Evolutionary conservation across 2,113 vertebrate genomes (phyloP), one percentile per base, ranked within the genome.

Genomic region (Menidia beryllina): DNA sequence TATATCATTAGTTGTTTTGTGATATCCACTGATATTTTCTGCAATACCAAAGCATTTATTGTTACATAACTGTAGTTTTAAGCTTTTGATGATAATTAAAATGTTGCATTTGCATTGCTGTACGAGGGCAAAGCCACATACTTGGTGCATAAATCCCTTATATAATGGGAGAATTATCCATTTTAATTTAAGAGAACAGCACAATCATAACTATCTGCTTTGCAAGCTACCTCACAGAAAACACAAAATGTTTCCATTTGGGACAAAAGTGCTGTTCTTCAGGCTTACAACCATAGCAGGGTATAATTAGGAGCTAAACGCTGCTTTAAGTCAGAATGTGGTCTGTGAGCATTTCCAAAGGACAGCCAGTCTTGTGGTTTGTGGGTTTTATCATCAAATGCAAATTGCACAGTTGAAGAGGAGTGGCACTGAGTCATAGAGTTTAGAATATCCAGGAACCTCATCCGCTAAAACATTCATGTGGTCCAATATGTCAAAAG

Each of bases 341-440:
- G 93, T 93, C 81, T 77, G 86, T 73, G 15, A 89, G 90, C 86
- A 86, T 92, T 93, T 94, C 91, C 92, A 93, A 91, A 90, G 92
- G 91, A 93, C 93, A 90, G 86, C 91, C 88, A 93, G 91, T 92
- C 91, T 92, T 92, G 94, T 91, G 93, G 93, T 86, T 86, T 91
- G 93, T 90, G 93, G 93, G 89, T 94, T 94, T 91, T 92, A 91
- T 93, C 92, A 90, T 94, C 92, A 93, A 92, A 94, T 93, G 91
- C 86, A 93, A 94, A 94, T 93, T 92, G 92, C 90, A 92, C 87
- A 87, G 88, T 92, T 87, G 91, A 92, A 89, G 87, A 92, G 90
- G 91, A 93, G 91, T 91, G 91, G 84, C 90, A 92, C 84, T 91
- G 94, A 90, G 87, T 93, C 90, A 89, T 81, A 86, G 82, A 85